phyloP scores from a whole-genome alignment of 2,888 invertebrate species.

The Byasa hedistus region DNA sequence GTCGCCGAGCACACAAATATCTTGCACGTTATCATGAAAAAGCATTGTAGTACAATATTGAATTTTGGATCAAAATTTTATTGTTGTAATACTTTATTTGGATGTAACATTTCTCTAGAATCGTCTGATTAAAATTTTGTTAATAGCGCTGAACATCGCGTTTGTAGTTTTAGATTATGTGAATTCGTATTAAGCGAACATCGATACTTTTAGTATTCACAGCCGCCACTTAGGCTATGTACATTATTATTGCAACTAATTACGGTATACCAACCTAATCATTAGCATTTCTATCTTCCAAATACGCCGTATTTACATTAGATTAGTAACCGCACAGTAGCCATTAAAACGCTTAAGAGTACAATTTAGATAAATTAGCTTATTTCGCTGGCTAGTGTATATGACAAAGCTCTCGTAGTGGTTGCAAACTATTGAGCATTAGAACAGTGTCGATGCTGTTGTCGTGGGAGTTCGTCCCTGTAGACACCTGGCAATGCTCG shows the following conservation, averaged over 20 bases:
- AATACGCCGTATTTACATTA: constrained; percentile 46
- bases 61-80: neutral
- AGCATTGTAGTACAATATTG: neutral
- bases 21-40: too few species aligned
- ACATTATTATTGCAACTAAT: constrained; percentile 7
- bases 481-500: constrained; percentile 34
- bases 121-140: constrained; percentile 23
- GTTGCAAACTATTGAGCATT: constrained; percentile 66
- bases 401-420: constrained; percentile 49
- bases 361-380: constrained; percentile 54
- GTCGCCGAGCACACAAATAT: too few species aligned
- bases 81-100: neutral
- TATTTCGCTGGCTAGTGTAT: constrained; percentile 57
- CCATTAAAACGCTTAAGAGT: constrained; percentile 64
- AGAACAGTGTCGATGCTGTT: constrained; percentile 52
- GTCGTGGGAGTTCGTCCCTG: constrained; percentile 46
- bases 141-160: constrained; percentile 21
- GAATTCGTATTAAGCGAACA: constrained; percentile 5
- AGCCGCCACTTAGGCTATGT: neutral
- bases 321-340: constrained; percentile 61
- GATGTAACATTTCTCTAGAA: neutral
- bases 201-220: constrained; percentile 8
- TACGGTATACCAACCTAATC: neutral
- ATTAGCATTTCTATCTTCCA: constrained; percentile 22
- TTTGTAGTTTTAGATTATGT: constrained; percentile 23